These are phyloP conservation scores for Parthenolecanium corni DNA, from an alignment of 2,888 invertebrate genomes.

Conservation along the genomic window DNA sequence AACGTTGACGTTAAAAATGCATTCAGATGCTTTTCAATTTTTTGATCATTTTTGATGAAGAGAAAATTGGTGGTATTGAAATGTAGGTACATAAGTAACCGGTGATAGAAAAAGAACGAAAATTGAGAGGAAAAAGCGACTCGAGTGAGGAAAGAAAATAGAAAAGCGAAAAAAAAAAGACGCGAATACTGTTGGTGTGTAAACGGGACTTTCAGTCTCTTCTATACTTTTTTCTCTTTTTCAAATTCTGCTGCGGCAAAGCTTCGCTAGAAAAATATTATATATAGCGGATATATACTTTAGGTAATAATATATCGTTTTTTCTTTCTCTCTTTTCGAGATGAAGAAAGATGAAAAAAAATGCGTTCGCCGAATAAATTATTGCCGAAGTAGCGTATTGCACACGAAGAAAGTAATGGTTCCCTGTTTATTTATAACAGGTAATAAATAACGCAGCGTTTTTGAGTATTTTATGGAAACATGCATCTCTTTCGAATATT, in stretches of 20 bases:
- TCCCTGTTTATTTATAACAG: conserved; percentile 27
- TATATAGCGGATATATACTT: too few relatives aligned
- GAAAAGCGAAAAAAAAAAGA: conserved; percentile 12
- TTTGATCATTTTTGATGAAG: not conserved
- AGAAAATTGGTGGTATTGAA: not conserved
- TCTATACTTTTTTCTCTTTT: too few relatives aligned
- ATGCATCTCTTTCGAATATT: conserved; percentile 28
- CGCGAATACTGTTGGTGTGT: not conserved
- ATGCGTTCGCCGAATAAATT: conserved; percentile 13
- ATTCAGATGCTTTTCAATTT: not conserved
- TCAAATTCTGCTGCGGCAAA: too few relatives aligned
- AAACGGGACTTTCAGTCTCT: not conserved
- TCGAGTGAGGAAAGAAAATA: not conserved
- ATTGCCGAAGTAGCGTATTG: conserved; percentile 27
- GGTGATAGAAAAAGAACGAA: too few relatives aligned
- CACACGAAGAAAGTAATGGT: conserved; percentile 28
- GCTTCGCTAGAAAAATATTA: too few relatives aligned
- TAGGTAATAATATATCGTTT: not conserved
- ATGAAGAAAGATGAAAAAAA: not conserved
- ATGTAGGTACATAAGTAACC: not conserved
- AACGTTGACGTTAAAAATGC: not conserved
- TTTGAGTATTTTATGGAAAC: conserved; percentile 28
- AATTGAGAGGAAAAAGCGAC: not conserved
- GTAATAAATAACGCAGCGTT: conserved; percentile 26
- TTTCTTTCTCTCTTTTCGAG: not conserved